phyloP scores from a whole-genome alignment of 2,113 vertebrate genomes.

The Verasper variegatus region DNA sequence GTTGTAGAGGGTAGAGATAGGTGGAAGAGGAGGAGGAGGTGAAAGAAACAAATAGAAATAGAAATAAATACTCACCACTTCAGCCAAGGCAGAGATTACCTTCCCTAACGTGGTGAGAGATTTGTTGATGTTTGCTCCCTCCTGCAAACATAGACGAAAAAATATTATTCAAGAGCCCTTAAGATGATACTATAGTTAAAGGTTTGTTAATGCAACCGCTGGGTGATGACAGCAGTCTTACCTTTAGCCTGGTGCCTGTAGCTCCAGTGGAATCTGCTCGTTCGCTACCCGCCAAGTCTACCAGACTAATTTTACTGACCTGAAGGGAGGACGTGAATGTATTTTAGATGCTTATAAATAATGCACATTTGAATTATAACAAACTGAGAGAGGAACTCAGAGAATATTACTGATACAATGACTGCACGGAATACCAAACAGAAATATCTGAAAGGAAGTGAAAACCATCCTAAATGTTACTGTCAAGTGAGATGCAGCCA shows the following conservation, averaged over 20 bases:
- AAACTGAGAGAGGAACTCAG: background rate
- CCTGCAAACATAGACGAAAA: slow-evolving; percentile 81
- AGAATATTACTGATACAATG: background rate
- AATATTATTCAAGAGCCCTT: slow-evolving; percentile 8
- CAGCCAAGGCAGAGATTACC: slow-evolving; percentile 97
- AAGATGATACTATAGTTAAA: background rate
- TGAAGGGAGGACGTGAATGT: slow-evolving; percentile 65
- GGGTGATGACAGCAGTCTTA: slow-evolving; percentile 54
- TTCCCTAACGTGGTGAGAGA: slow-evolving; percentile 98
- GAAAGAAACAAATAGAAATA: slow-evolving; percentile 6
- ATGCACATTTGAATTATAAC: background rate
- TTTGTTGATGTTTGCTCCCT: slow-evolving; percentile 99
- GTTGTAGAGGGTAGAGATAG: slow-evolving; percentile 26
- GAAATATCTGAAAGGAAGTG: background rate
- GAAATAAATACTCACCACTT: slow-evolving; percentile 91
- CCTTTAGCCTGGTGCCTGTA: slow-evolving; percentile 97
- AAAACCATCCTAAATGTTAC: slow-evolving; percentile 19
- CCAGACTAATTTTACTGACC: slow-evolving; percentile 99
- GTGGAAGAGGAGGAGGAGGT: background rate
- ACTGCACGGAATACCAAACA: background rate
- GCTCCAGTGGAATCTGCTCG: slow-evolving; percentile 98
- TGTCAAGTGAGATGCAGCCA: slow-evolving; percentile 39
- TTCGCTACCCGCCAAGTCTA: slow-evolving; percentile 97
- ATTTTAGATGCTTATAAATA: slow-evolving; percentile 30
- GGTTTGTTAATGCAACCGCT: background rate